Conservation (phyloP, 2,888 invertebrate species). For the Drosophila sordidula region DNA sequence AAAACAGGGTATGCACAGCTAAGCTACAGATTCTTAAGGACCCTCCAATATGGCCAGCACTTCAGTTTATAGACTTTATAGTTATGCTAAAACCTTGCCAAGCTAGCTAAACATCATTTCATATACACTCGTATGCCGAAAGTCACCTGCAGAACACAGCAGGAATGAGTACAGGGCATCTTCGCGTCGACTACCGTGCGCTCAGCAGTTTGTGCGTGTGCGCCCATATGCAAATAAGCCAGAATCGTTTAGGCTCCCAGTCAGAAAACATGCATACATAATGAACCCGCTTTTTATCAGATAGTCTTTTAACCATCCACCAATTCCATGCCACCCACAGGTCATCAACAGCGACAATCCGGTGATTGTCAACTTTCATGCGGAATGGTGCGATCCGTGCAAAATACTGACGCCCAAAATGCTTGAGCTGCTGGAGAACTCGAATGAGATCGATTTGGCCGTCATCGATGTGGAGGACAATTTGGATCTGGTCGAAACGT, state of each 20-base stretch:
- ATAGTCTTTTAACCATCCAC: conserved; percentile 29
- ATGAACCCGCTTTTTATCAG: conserved; percentile 2
- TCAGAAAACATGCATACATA: conserved; percentile 8
- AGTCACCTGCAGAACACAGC: neutral
- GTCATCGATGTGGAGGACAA: conserved; percentile 93
- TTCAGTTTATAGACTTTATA: neutral
- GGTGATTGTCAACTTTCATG: conserved; percentile 96
- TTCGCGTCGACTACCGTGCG: neutral
- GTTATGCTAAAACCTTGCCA: neutral
- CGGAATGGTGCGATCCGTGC: conserved; percentile 96
- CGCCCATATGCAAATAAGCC: conserved; percentile 62
- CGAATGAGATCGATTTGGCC: conserved; percentile 90
- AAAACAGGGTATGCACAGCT: neutral
- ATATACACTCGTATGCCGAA: neutral
- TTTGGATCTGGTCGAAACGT: conserved; percentile 92
- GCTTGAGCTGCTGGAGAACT: conserved; percentile 90
- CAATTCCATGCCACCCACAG: conserved; percentile 73
- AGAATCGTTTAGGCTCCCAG: conserved; percentile 17
- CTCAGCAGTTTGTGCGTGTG: conserved; percentile 2
- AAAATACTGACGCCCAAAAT: conserved; percentile 94
- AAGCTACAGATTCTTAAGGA: neutral
- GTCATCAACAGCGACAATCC: conserved; percentile 93
- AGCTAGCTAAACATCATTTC: no score
- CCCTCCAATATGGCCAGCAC: neutral
- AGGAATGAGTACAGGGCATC: conserved; percentile 25